Conservation (phyloP, 2,113 vertebrate genomes). For the Oreotrochilus melanogaster region DNA sequence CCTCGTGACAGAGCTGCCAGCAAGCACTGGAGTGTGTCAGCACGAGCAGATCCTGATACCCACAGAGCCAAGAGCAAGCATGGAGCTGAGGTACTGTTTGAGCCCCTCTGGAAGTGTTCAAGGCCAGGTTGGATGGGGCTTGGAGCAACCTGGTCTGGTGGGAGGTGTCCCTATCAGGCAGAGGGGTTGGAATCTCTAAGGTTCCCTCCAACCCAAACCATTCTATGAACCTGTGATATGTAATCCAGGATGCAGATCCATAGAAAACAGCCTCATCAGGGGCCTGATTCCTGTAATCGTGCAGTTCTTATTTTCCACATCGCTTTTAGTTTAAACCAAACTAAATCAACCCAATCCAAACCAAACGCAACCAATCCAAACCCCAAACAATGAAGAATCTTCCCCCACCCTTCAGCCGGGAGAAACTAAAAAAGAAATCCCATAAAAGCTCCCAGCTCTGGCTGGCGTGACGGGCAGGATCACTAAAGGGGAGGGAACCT, state of each 20-base stretch:
- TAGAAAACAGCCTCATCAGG: neutral
- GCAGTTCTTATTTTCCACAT: neutral
- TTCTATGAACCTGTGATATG: too few relatives aligned
- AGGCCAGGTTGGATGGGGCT: too few relatives aligned
- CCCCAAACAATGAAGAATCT: neutral
- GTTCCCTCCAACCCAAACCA: too few relatives aligned
- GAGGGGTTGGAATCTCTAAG: too few relatives aligned
- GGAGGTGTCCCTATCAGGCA: too few relatives aligned
- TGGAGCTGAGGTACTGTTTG: neutral
- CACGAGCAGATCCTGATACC: accelerated
- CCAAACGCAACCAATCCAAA: too few relatives aligned
- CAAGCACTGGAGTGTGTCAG: accelerated
- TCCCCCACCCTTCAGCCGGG: neutral
- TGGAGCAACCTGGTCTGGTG: too few relatives aligned
- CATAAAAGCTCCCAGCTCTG: neutral
- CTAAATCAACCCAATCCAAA: too few relatives aligned
- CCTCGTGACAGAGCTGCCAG: neutral
- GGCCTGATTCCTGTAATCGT: neutral
- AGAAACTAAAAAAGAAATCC: neutral
- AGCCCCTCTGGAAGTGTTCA: neutral
- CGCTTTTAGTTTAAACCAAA: neutral
- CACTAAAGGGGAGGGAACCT: neutral
- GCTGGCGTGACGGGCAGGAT: neutral
- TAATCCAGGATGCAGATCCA: neutral
- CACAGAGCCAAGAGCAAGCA: neutral